These are phyloP conservation scores for Xiphophorus hellerii DNA, from an alignment of 2,113 vertebrate species.

Conservation along the genomic window DNA sequence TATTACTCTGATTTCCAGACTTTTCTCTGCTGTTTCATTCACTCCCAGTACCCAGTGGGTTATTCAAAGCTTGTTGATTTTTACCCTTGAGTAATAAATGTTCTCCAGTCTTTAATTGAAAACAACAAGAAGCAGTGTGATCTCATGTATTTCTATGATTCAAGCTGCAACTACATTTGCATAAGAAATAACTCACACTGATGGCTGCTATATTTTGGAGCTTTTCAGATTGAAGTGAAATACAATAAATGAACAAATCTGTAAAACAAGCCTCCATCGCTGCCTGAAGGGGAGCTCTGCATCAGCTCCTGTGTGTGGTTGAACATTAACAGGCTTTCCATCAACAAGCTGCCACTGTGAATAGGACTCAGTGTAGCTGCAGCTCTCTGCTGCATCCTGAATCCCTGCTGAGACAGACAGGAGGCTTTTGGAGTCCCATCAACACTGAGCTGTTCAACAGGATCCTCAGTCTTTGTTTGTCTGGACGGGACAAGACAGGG, in stretches of 20 bases:
- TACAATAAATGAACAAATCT: not conserved
- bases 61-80: too few relatives aligned
- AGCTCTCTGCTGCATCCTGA: slow-evolving; percentile 59
- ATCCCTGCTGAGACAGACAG: slow-evolving; percentile 63
- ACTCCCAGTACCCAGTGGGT: too few relatives aligned
- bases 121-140: not conserved
- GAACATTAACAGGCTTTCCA: slow-evolving; percentile 68
- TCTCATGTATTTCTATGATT: not conserved
- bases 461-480: slow-evolving; percentile 61
- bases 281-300: slow-evolving; percentile 36
- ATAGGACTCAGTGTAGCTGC: slow-evolving; percentile 44
- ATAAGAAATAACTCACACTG: too few relatives aligned
- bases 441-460: slow-evolving; percentile 33
- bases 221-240: not conserved
- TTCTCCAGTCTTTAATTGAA: not conserved
- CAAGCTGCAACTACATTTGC: not conserved
- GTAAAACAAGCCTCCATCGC: not conserved
- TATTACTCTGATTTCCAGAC: too few relatives aligned
- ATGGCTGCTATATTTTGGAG: not conserved
- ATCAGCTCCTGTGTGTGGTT: slow-evolving; percentile 70
- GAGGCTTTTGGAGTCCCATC: slow-evolving; percentile 42
- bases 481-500: slow-evolving; percentile 59
- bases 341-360: slow-evolving; percentile 44
- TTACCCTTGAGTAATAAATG: not conserved
- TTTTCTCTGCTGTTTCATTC: too few relatives aligned